Evolutionary conservation across 92 coral and sea anemone genomes (phyloP).

Genomic region (Actinernus sp.): DNA sequence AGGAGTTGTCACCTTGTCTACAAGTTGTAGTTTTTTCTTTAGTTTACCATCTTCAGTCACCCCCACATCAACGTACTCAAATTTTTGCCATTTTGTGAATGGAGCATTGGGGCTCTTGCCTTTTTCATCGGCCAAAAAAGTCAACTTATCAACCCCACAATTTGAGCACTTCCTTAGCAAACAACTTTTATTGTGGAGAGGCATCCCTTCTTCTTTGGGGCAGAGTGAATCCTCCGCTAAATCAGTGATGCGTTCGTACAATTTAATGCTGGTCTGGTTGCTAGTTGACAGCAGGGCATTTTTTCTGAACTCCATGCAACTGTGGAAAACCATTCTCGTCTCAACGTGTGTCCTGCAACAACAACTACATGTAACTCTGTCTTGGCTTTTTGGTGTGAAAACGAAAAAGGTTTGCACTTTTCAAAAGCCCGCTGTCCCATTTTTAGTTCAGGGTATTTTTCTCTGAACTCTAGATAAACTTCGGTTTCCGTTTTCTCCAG

Average conservation of each 20-base stretch:
- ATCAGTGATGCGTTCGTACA: conserved; percentile 27
- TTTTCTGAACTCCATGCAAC: conserved; percentile 44
- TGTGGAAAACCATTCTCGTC: conserved; percentile 31
- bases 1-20: no score
- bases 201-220: conserved; percentile 9
- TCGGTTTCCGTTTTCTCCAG: conserved; percentile 69
- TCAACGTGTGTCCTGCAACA: conserved; percentile 61
- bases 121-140: conserved; percentile 26
- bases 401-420: conserved; percentile 66
- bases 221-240: conserved; percentile 34
- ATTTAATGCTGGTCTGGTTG: conserved; percentile 5
- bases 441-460: conserved; percentile 53
- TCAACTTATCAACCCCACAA: conserved; percentile 31
- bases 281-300: background rate
- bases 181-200: conserved; percentile 39
- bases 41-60: no score
- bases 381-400: conserved; percentile 19
- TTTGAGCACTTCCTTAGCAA: conserved; percentile 33
- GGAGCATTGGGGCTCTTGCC: conserved; percentile 2
- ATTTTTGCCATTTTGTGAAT: conserved; percentile 19
- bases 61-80: conserved; percentile 45
- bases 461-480: conserved; percentile 50
- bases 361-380: conserved; percentile 45
- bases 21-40: no score
- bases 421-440: conserved; percentile 62